Base-by-base conservation (phyloP, 2,888 invertebrate genomes). In the Marronus borbonicus region DNA sequence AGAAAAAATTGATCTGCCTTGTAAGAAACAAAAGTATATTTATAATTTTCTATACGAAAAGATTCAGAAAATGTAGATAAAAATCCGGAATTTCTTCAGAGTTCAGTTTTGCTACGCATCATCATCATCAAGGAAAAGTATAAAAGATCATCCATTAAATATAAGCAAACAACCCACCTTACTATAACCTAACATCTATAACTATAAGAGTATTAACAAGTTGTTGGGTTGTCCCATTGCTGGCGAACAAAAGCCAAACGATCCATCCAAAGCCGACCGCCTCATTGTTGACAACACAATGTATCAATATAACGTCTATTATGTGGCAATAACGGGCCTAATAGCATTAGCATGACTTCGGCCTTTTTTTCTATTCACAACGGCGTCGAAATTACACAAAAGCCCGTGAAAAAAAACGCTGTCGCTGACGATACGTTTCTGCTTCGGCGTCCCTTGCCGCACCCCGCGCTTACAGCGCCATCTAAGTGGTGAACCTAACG, bases 301-400 rank as follows among this genome's bases (percentile, higher is more conserved):
- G 79, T 80, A 76, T 79, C 81, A 77, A 79, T 81, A 81, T 79
- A 78, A 8, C 52, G 76, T 55, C 76, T 65, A 81, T 80, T 80
- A 80, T 81, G 78, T 76, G 76, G 79, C 79, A 80, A 80, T 80
- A 79, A 78, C 79, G 74, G 70, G 69, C 44, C 79, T 83, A 84
- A 84, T 84, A 82, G 82, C 81, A 82, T 83, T 81, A 81, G 81
- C 81, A 83, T 83, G 83, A 83, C 83, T 83, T 55, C 80, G 76
- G 74, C 76, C 31, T 31, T 82, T 83, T 83, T 83, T 81, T 81
- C 79, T 78, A 77, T 81, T 81, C 81, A 79, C 77, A 75, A 72
- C 69, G 17, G 20, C 39, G 17, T 28, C 76, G 77, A 79, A 74
- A 81, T 81, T 81, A 78, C 79, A 82, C 81, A 82, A 82, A 83